phyloP scores from a whole-genome alignment of 2,888 invertebrate genomes.

The Asteroscopus sphinx region DNA sequence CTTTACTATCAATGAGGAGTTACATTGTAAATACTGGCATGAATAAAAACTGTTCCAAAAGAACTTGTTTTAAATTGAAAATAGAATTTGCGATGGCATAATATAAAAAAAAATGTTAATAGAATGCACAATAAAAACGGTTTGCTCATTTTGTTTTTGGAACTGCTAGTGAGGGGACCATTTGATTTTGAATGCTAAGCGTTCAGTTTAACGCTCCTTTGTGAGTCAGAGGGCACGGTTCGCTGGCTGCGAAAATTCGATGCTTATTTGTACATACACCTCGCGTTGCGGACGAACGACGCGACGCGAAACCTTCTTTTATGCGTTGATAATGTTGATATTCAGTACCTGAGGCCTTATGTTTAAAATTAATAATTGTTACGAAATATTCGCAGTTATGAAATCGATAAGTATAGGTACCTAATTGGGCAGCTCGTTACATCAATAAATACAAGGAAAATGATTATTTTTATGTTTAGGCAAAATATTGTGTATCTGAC shows the following conservation, averaged over 20 bases:
- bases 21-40: conserved; percentile 21
- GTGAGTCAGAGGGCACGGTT: conserved; percentile 83
- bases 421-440: conserved; percentile 27
- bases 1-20: conserved; percentile 30
- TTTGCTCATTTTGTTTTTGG: conserved; percentile 63
- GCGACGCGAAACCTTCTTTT: conserved; percentile 56
- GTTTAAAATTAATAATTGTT: conserved; percentile 10
- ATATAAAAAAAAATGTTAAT: conserved; percentile 2
- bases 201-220: conserved; percentile 79
- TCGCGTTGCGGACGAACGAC: conserved; percentile 61
- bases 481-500: too few relatives aligned
- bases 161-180: conserved; percentile 64
- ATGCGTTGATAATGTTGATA: conserved; percentile 49
- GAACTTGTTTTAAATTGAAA: conserved; percentile 1
- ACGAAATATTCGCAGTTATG: conserved; percentile 22
- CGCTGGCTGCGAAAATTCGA: conserved; percentile 85
- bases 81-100: not conserved
- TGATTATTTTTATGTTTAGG: conserved; percentile 3
- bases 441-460: conserved; percentile 29
- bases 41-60: conserved; percentile 21
- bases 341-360: conserved; percentile 18
- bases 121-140: conserved; percentile 31
- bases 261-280: conserved; percentile 66
- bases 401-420: conserved; percentile 30
- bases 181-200: conserved; percentile 75